These are phyloP conservation scores for Syritta pipiens DNA, from an alignment of 2,888 invertebrate genomes.

Conservation along the genomic window DNA sequence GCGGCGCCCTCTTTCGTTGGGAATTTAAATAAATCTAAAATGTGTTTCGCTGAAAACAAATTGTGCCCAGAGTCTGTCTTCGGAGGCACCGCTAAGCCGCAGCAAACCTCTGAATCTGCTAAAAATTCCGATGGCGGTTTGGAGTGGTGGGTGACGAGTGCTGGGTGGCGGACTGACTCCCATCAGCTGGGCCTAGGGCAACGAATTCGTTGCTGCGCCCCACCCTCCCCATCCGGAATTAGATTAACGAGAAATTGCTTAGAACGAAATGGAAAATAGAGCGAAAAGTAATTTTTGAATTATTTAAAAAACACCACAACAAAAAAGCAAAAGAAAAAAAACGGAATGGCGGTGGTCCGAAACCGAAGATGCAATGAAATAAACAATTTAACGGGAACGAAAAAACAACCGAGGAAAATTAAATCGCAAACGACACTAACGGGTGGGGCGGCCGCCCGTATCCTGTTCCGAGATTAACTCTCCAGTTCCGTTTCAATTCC, in stretches of 20 bases:
- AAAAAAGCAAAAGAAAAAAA: no score
- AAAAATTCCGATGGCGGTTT: constrained; percentile 38
- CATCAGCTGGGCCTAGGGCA: constrained; percentile 38
- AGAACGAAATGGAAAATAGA: constrained; percentile 50
- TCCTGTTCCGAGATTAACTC: constrained; percentile 42
- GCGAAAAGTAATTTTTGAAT: constrained; percentile 54
- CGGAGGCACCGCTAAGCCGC: constrained; percentile 25
- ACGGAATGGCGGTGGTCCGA: not conserved
- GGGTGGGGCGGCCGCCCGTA: not conserved
- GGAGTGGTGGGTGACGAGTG: no score
- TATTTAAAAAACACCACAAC: constrained; percentile 24
- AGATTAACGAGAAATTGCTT: constrained; percentile 61
- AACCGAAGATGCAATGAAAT: constrained; percentile 40
- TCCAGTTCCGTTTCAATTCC: constrained; percentile 47
- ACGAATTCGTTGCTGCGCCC: constrained; percentile 12
- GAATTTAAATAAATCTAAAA: constrained; percentile 61
- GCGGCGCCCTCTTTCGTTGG: no score
- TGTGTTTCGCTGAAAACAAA: constrained; percentile 58
- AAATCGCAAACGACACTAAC: constrained; percentile 7
- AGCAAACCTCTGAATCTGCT: constrained; percentile 36
- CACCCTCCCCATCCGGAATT: constrained; percentile 48
- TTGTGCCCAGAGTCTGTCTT: constrained; percentile 13
- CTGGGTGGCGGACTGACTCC: no score
- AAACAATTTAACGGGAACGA: constrained; percentile 45
- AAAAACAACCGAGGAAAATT: constrained; percentile 26